Base-by-base conservation (phyloP, 2,797 vertebrate genomes). In the Chromobotia macracanthus region DNA sequence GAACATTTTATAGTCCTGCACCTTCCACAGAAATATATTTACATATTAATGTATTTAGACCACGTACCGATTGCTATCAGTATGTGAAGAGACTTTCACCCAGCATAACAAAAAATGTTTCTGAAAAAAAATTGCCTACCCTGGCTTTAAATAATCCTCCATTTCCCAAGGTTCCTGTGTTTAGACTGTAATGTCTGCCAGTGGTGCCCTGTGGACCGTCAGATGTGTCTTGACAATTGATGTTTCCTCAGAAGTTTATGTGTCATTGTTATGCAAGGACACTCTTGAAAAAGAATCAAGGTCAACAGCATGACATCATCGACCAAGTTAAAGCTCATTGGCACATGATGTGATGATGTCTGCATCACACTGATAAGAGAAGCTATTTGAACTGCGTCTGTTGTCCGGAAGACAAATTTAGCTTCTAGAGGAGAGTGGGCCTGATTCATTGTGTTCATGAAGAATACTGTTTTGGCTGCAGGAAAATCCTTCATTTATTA, bases 221-320 rank as follows among this genome's bases (percentile, higher is more conserved):
- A 31, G 31, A 31, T 55, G 67, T 56, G 66, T 80, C 82, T 77
- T 58, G 58, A 87, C 74, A 50, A 84, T 85, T 84, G 56, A 63
- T 81, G 48, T 80, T 75, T 84, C 63, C 81, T 84, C 51, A 80
- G 55, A 66, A 48, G 64, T 66, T 56, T 38, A 16, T 15, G 60
- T 15, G 25, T 35, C 19, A 83, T 82, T 88, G 84, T 86, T 81
- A 50, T 74, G 60, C 18, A 63, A 41, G 21, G 48, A 82, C 63
- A 79, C 58, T 61, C 79, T 85, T 66, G 58, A 82, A 77, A 66
- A 77, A 88, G 80, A 86, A 82, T 84, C 80, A 80, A 86, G 88
- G 85, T 90, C 51, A 18, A 15, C 83, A 72, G 83, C 72, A 85
- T 88, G 84, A 87, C 79, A 83, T 87, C 82, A 86, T 83, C 65